Percentiles rank a stretch among this genome's conserved stretches.
Evolutionary conservation across 2,888 invertebrate genomes (phyloP).

Genomic region (Gasteruption jaculator): DNA sequence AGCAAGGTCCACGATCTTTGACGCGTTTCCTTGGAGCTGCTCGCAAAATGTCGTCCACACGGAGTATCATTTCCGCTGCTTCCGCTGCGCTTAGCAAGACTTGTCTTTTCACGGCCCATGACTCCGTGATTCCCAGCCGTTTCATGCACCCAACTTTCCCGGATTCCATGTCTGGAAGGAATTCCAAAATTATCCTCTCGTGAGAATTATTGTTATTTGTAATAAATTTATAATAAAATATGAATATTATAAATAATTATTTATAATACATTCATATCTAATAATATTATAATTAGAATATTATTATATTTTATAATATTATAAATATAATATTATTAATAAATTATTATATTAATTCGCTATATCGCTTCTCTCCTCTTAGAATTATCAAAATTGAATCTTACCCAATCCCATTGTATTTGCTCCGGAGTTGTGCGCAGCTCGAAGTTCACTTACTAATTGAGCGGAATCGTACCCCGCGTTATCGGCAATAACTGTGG

Average conservation of each 20-base stretch:
- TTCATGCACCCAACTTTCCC: constrained; percentile 90
- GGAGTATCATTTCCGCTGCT: constrained; percentile 97
- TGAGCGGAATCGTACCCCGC: constrained; percentile 98
- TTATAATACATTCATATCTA: not conserved
- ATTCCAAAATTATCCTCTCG: no score
- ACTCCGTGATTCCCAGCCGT: constrained; percentile 89
- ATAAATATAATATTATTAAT: no score
- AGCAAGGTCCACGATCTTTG: constrained; percentile 82
- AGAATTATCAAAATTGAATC: constrained; percentile 29
- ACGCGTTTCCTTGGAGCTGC: constrained; percentile 84
- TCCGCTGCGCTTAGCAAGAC: constrained; percentile 92
- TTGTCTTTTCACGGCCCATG: constrained; percentile 94
- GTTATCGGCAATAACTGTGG: constrained; percentile 96
- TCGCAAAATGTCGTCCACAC: constrained; percentile 96
- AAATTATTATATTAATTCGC: no score
- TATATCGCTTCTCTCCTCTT: no score
- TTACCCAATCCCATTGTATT: constrained; percentile 73
- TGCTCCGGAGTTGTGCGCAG: constrained; percentile 81
- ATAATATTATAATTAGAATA: not conserved
- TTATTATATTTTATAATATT: no score
- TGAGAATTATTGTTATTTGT: no score
- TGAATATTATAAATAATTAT: no score
- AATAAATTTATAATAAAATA: no score
- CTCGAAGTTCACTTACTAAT: constrained; percentile 84
- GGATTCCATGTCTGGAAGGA: constrained; percentile 81